Percentiles rank a stretch among this genome's conserved stretches.
Evolutionary conservation across 2,797 vertebrate species (phyloP).

Genomic region (Cheirogaleus major): DNA sequence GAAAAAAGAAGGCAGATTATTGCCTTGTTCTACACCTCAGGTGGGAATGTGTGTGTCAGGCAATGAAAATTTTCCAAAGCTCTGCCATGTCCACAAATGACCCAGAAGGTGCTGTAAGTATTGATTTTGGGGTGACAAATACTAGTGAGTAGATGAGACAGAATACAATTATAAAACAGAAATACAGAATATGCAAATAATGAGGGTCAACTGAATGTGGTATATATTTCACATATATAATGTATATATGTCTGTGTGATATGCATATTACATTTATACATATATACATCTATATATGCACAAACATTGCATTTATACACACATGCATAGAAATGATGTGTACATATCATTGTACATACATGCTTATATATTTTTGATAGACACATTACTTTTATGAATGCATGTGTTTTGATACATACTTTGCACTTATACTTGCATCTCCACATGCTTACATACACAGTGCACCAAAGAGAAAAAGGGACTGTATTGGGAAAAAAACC

Average conservation of each 20-base stretch:
- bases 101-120: neutral
- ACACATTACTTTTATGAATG: neutral
- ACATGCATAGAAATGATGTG: neutral
- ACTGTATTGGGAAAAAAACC: neutral
- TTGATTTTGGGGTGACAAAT: neutral
- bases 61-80: neutral
- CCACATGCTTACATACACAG: neutral
- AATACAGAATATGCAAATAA: slow-evolving; percentile 34
- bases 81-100: neutral
- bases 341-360: neutral
- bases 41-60: neutral
- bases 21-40: neutral
- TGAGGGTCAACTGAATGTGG: neutral
- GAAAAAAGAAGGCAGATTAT: neutral
- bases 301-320: neutral
- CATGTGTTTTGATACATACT: neutral
- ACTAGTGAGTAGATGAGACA: neutral
- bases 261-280: neutral
- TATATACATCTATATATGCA: neutral
- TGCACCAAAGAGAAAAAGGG: neutral
- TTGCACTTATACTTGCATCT: neutral
- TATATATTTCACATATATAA: neutral
- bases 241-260: neutral
- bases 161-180: neutral
- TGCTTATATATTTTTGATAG: neutral